Evolutionary conservation across 2,797 vertebrate species (phyloP), one percentile per base, ranked within the genome.

Genomic region (Esox masquinongy): DNA sequence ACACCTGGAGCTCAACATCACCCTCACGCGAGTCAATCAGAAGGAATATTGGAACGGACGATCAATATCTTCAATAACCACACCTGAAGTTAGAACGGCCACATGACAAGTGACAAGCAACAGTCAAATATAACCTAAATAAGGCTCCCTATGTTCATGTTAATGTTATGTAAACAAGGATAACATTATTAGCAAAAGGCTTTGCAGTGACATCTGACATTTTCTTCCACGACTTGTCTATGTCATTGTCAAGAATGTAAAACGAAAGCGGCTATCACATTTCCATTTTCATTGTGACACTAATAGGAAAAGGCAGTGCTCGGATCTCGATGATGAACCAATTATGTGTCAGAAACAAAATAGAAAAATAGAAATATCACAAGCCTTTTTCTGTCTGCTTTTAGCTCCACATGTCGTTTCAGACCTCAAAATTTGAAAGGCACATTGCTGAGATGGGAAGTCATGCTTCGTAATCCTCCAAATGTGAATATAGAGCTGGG

Each of bases 391-490:
- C 11, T 24, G 24, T 61, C 22, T 22, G 16, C n/a, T 61, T 61
- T 22, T 26, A 61, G 56, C 12, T 7, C 56, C 3, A 9, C 43
- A 70, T 78, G 77, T 24, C 39, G 56, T 70, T 74, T 77, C 22
- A 71, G 83, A 84, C 84, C 80, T 83, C 77, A 76, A 14, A 64
- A 74, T 77, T 85, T 88, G 82, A 89, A 90, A 82, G 77, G 80
- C 79, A 78, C 79, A 79, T 75, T 70, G 79, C 72, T 80, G 77
- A 90, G 90, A 91, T 87, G 84, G 84, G 84, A 91, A 88, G 81
- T 84, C 85, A 88, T 88, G 87, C 82, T 77, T 84, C 82, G 82
- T 91, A 88, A 89, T 90, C 87, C 87, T 68, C 19, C 11, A 73
- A 50, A 83, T 86, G 86, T 83, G 82, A 89, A 89, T 84, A 83